phyloP scores from a whole-genome alignment of 2,113 vertebrate species.

The Pseudorasbora parva region DNA sequence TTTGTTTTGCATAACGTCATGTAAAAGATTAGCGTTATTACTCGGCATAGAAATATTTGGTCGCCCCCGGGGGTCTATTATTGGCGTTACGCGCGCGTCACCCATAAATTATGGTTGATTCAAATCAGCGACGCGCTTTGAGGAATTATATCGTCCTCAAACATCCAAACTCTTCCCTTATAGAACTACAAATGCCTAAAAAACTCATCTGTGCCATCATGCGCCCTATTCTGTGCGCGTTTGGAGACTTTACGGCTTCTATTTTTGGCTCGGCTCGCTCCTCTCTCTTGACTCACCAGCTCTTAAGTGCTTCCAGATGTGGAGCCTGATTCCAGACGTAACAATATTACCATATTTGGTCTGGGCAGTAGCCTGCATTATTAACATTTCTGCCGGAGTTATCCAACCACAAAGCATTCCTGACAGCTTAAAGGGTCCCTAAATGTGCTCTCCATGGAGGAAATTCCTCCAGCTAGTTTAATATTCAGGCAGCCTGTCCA shows the following conservation, averaged over 20 bases:
- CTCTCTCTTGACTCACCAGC: constrained; percentile 81
- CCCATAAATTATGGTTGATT: not conserved
- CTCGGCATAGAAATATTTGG: not conserved
- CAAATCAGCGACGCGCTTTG: not conserved
- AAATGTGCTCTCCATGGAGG: constrained; percentile 94
- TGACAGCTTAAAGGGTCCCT: constrained; percentile 95
- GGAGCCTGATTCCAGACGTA: constrained; percentile 92
- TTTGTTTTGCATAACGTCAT: constrained; percentile 7
- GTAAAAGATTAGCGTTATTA: constrained; percentile 15
- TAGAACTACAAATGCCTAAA: not conserved
- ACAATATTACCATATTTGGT: constrained; percentile 99
- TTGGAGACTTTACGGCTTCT: constrained; percentile 70
- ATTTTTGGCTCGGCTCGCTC: constrained; percentile 78
- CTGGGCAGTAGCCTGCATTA: constrained; percentile 96
- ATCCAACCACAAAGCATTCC: constrained; percentile 97
- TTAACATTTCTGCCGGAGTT: constrained; percentile 95
- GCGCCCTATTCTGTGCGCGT: not conserved
- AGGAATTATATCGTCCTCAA: not conserved
- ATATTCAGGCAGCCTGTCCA: constrained; percentile 92
- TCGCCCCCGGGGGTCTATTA: constrained; percentile 6
- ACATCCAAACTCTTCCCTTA: not conserved
- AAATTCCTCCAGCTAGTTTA: constrained; percentile 85
- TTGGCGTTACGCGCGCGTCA: not conserved
- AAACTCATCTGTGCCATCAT: not conserved
- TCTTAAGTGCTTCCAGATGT: constrained; percentile 96